These are phyloP conservation scores for Catharus fuscescens DNA, from an alignment of 2,113 vertebrate species.

Conservation along the genomic window DNA sequence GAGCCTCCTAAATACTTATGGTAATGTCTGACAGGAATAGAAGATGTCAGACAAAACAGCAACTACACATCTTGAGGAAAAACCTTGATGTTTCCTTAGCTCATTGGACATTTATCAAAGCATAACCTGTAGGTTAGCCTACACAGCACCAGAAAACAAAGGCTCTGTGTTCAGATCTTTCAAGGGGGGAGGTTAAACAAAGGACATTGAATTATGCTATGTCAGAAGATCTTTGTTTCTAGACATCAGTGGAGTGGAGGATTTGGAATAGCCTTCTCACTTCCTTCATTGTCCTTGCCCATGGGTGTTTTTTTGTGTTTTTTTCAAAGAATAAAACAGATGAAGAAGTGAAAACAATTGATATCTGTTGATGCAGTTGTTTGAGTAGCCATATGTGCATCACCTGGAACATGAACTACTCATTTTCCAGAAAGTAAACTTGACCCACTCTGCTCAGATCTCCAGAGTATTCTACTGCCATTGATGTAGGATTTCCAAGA, in stretches of 20 bases:
- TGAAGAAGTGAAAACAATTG: not conserved
- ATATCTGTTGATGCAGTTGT: not conserved
- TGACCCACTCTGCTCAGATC: not conserved
- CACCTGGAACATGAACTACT: conserved; percentile 2
- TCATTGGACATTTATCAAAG: conserved; percentile 62
- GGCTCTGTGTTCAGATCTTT: conserved; percentile 28
- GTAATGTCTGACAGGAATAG: conserved; percentile 31
- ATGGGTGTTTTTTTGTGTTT: not conserved
- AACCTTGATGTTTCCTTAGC: conserved; percentile 46
- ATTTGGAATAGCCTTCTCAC: conserved; percentile 15
- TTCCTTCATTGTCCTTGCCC: conserved; percentile 25
- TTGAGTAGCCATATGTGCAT: not conserved
- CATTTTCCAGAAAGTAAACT: not conserved
- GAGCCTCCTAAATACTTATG: conserved; percentile 7
- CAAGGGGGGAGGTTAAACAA: conserved; percentile 55
- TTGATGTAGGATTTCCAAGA: not conserved
- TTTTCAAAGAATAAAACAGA: not conserved
- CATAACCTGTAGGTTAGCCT: conserved; percentile 54
- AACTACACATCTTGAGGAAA: not conserved
- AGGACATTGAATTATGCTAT: conserved; percentile 44
- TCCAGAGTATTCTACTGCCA: not conserved
- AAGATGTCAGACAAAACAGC: conserved; percentile 41
- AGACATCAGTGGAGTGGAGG: conserved; percentile 29
- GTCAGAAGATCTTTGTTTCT: conserved; percentile 48
- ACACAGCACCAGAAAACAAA: conserved; percentile 61